These are phyloP conservation scores for Oconnorella tubifera DNA, from an alignment of 2,888 invertebrate species.

Conservation along the genomic window DNA sequence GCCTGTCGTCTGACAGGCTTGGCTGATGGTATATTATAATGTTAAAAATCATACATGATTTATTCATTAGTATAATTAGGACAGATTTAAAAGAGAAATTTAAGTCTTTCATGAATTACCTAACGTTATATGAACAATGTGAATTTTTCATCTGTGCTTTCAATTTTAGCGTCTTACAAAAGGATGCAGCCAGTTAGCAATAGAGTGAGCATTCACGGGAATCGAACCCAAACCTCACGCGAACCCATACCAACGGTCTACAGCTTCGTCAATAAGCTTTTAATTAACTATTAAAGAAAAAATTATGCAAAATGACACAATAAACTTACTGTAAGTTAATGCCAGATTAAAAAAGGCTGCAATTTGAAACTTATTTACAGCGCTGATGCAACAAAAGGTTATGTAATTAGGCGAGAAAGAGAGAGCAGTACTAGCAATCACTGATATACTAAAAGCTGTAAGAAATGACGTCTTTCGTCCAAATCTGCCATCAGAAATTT, in stretches of 20 bases:
- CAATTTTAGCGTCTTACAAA: neutral
- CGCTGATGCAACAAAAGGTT: constrained; percentile 7
- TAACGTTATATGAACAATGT: too few relatives aligned
- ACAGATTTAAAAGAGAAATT: too few relatives aligned
- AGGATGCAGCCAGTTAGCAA: too few relatives aligned
- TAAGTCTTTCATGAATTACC: too few relatives aligned
- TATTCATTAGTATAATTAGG: too few relatives aligned
- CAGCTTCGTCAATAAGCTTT: too few relatives aligned
- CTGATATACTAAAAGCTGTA: constrained; percentile 1
- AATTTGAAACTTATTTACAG: neutral
- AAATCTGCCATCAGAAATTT: neutral
- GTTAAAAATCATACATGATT: too few relatives aligned
- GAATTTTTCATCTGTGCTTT: neutral
- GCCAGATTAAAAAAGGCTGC: neutral
- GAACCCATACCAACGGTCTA: too few relatives aligned
- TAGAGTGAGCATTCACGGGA: too few relatives aligned
- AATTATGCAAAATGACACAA: neutral
- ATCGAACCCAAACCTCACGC: too few relatives aligned
- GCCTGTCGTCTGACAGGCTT: too few relatives aligned
- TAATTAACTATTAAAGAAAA: neutral
- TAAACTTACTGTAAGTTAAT: constrained; percentile 1
- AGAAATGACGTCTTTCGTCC: constrained; percentile 4
- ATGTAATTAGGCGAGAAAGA: constrained; percentile 10
- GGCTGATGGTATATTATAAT: too few relatives aligned
- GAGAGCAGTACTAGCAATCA: neutral